These are phyloP conservation scores for Drosophila yooni DNA, from an alignment of 2,888 invertebrate species.

Conservation along the genomic window DNA sequence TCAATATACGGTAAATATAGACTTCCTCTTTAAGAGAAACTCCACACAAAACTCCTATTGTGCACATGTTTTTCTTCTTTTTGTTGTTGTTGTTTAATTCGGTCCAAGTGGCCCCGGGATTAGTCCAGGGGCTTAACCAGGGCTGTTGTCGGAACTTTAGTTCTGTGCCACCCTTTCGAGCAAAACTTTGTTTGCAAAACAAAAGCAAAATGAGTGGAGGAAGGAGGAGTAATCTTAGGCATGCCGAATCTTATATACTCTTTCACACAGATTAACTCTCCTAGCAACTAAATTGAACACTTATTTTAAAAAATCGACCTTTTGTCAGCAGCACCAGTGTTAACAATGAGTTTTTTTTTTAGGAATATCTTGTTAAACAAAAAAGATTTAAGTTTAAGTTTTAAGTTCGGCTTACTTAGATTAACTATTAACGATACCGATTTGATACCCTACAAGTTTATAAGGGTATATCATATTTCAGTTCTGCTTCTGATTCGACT, in stretches of 20 bases:
- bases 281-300: accelerated
- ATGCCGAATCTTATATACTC: neutral
- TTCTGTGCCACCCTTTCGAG: conserved; percentile 29
- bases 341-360: neutral
- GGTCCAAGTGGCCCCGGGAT: conserved; percentile 29
- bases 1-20: conserved; percentile 54
- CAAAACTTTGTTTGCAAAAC: conserved; percentile 39
- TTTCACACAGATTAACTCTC: accelerated
- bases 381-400: neutral
- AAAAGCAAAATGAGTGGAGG: conserved; percentile 7
- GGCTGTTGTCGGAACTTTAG: conserved; percentile 14
- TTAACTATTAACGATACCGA: neutral
- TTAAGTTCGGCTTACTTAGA: neutral
- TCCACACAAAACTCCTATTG: conserved; percentile 18
- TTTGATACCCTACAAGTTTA: neutral
- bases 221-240: neutral
- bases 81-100: conserved; percentile 6
- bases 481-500: neutral
- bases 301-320: neutral
- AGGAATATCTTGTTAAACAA: neutral
- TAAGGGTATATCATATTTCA: neutral
- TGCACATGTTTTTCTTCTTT: conserved; percentile 39
- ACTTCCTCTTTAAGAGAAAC: conserved; percentile 64
- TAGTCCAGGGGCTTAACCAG: conserved; percentile 19
- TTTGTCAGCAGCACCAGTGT: neutral